Base-by-base conservation (phyloP, 2,888 invertebrate genomes). In the Eupithecia exiguata region DNA sequence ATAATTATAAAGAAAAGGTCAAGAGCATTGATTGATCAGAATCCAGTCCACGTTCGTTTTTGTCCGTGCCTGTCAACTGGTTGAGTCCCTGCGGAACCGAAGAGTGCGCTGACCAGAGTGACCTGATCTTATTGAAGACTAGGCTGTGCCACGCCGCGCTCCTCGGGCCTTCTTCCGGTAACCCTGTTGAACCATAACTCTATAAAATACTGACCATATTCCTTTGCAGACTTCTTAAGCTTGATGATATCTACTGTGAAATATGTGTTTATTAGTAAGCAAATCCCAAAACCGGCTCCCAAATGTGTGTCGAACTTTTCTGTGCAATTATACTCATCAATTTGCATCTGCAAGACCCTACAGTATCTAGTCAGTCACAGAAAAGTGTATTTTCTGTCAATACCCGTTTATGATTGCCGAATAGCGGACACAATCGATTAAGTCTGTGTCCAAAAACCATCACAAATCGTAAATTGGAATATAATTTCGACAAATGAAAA, bases 51-150 rank as follows among this genome's bases (percentile, higher is more conserved):
- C 89, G 90, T 90, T 89, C 88, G 85, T 80, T 84, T 96, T 78
- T 81, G 81, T 88, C 87, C 93, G 92, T 94, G 94, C 94, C 94
- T 97, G 97, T 95, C 86, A 97, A 95, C 91, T 97, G 97, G 95
- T 97, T 97, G 86, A 98, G 95, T 85, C 97, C 98, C 90, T 96
- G 96, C 77, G 97, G 95, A 80, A 96, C 96, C 78, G 96, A 96
- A 70, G 96, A 96, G 87, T 97, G 97, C 80, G 96, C 96, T 82
- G 96, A 97, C 98, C 98, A 98, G 78, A 98, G 95, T 66, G 98
- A 98, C 87, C 97, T 97, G 92, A 98, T 98, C 95, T 98, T 98
- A 88, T 97, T 97, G 90, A 98, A 96, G 86, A 98, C 97, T 88
- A 97, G 93, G 83, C 96, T 96, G 77, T 96, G 96, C 97, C 97